phyloP scores from a whole-genome alignment of 2,888 invertebrate species.

The Drosophila ezoana region DNA sequence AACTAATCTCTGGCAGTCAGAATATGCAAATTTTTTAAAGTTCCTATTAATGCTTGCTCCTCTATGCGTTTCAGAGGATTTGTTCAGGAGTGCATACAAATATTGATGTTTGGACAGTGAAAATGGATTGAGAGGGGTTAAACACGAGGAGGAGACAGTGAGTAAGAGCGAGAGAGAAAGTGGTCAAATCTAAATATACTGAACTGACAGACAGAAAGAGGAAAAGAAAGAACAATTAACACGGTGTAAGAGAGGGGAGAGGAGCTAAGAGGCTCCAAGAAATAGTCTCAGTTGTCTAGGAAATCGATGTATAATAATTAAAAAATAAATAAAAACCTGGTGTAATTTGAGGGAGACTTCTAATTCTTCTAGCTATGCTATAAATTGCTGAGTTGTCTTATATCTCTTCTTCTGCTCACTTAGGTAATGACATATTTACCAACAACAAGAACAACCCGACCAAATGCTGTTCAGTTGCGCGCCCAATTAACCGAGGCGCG shows the following conservation, averaged over 20 bases:
- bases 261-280: too few species aligned
- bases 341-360: neutral
- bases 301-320: too few species aligned
- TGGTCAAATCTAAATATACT: too few species aligned
- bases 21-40: constrained; percentile 28
- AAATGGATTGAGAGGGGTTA: too few species aligned
- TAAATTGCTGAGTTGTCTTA: neutral
- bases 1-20: constrained; percentile 31
- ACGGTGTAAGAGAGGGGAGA: too few species aligned
- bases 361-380: neutral
- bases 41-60: neutral
- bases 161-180: too few species aligned
- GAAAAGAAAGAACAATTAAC: too few species aligned
- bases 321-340: too few species aligned
- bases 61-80: neutral
- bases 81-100: neutral
- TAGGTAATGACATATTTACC: constrained; percentile 23
- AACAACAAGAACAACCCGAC: constrained; percentile 5
- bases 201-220: too few species aligned
- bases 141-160: too few species aligned
- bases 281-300: too few species aligned
- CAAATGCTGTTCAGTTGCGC: constrained; percentile 17
- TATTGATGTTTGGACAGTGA: too few species aligned
- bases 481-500: constrained; percentile 45
- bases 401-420: neutral